Percentiles rank a stretch among this genome's conserved stretches.
Conservation (phyloP, 2,888 invertebrate genomes). For the Papilio elwesi region DNA sequence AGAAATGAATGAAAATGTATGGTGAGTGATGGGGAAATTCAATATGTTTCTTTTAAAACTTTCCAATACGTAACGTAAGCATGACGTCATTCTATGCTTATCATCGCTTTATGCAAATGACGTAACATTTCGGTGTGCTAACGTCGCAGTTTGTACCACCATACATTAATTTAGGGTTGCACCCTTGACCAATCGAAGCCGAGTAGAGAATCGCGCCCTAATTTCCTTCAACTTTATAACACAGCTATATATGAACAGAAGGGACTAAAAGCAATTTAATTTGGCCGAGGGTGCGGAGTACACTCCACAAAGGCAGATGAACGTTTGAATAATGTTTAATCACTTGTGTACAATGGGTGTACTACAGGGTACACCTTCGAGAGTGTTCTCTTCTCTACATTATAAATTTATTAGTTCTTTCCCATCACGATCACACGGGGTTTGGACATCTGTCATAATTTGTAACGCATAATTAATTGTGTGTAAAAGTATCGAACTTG, state of each 20-base stretch:
- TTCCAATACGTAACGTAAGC: background rate
- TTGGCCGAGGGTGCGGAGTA: slow-evolving; percentile 10
- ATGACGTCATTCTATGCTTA: slow-evolving; percentile 14
- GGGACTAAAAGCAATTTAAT: slow-evolving; percentile 14
- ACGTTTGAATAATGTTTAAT: slow-evolving; percentile 22
- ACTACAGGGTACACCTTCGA: too few species aligned
- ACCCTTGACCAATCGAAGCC: slow-evolving; percentile 26
- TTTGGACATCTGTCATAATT: too few species aligned
- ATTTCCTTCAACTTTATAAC: slow-evolving; percentile 17
- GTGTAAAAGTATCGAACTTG: too few species aligned
- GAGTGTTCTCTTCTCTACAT: background rate
- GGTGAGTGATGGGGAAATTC: background rate
- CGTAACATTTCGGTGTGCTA: background rate
- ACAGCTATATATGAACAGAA: background rate
- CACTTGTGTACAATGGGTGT: slow-evolving; percentile 6
- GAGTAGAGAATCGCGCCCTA: slow-evolving; percentile 29
- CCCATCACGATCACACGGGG: background rate
- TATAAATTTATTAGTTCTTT: background rate
- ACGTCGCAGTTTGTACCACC: background rate
- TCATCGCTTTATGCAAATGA: slow-evolving; percentile 12
- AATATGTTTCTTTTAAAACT: background rate
- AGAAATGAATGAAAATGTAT: background rate
- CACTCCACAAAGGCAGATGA: slow-evolving; percentile 11
- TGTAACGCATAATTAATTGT: too few species aligned
- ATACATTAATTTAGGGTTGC: background rate